Base-by-base conservation (phyloP, 2,888 invertebrate genomes). In the Trichogramma evanescens region DNA sequence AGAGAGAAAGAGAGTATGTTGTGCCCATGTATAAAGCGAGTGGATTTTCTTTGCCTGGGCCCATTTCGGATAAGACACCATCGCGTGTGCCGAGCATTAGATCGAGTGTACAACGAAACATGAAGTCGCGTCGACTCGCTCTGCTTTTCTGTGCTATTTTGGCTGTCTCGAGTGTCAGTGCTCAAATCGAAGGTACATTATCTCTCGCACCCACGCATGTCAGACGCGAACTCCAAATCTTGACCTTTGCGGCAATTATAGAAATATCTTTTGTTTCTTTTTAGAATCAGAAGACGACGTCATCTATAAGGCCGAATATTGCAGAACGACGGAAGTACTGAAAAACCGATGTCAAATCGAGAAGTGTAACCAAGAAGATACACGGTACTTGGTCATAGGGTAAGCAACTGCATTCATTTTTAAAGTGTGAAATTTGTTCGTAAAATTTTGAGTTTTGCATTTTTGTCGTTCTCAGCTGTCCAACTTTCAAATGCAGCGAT, bases 331-430 rank as follows among this genome's bases (percentile, higher is more conserved):
- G 26, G 26, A 4, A 51, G 38, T 13, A 43, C 7, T 13, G 4
- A 40, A 40, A 10, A 40, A 41, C 3, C 56, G 41, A 7, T 61
- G 61, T 46, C n/a, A 56, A 6, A 54, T 50, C 43, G 46, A 38
- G 6, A 54, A 50, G 42, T 62, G 62, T 7, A 62, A 54, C 49
- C 58, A 62, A 39, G 54, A 58, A 9, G 55, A 62, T 49, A 48
- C 51, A 1, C 51, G 58, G 45, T 40, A 43, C 7, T 53, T 55
- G 10, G 52, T n/a, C 5, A 44, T 62, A 0, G n/a, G 46, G 62
- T 62, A 62, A 4, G 48, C 13, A 13, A 13, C 13, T 2, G 13
- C 13, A 13, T 26, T 26, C 1, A 26, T 26, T 26, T 26, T 26
- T 26, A 26, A 26, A 1, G 2, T 26, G 1, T 26, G 26, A 3